These are phyloP conservation scores for Nesidiocoris tenuis DNA, from an alignment of 2,888 invertebrate species.

Conservation along the genomic window DNA sequence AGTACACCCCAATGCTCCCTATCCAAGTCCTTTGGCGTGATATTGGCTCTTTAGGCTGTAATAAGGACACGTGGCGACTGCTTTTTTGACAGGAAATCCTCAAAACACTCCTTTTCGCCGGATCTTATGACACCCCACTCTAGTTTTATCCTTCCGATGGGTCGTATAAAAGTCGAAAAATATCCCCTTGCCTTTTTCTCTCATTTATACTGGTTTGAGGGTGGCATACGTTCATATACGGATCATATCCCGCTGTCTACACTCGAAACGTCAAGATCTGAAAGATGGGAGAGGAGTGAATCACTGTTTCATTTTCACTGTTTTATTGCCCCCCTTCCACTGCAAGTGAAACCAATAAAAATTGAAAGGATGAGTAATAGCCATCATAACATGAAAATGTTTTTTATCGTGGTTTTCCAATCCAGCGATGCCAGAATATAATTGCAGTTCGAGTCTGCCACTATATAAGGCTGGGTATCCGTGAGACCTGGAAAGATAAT, in stretches of 20 bases:
- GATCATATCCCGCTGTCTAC: not conserved
- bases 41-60: not conserved
- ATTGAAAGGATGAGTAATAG: not conserved
- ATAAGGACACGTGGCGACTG: not conserved
- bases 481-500: too few relatives aligned
- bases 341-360: not conserved
- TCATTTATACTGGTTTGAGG: not conserved
- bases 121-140: not conserved
- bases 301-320: not conserved
- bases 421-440: too few relatives aligned
- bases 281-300: not conserved
- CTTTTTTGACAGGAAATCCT: constrained; percentile 3
- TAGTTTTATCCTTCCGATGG: not conserved
- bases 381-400: too few relatives aligned
- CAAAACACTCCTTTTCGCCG: not conserved
- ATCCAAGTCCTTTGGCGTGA: not conserved
- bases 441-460: too few relatives aligned
- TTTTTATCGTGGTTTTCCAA: too few relatives aligned
- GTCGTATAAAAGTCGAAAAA: not conserved
- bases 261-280: not conserved
- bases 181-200: not conserved
- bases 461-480: too few relatives aligned
- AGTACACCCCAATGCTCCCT: too few relatives aligned
- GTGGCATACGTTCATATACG: not conserved
- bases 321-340: not conserved